Base-by-base conservation (phyloP, 2,797 vertebrate genomes). In the Betta splendens region DNA sequence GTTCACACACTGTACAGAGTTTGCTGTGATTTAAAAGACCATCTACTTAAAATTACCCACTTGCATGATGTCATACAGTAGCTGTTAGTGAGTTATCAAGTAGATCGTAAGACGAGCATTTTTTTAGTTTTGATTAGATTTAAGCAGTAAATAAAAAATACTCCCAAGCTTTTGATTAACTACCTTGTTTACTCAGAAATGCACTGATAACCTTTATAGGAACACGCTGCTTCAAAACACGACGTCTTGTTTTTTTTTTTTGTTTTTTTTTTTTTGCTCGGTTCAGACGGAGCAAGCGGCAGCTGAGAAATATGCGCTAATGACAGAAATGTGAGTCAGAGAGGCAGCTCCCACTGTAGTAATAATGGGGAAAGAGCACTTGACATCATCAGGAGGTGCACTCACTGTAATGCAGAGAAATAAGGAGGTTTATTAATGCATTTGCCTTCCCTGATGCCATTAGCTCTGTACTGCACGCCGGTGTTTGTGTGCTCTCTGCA, bases 401-500 rank as follows among this genome's bases (percentile, higher is more conserved):
- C 11, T 65, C 16, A 15, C 54, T 39, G 12, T 35, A 32, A 42
- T 26, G 20, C 5, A 9, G 33, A 36, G 12, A 42, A 56, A 46
- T 0, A 7, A 18, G 23, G 5, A 7, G 2, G 18, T 55, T 45
- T 12, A 46, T 38, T 40, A 20, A 18, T 26, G 9, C 11, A n/a
- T 42, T 49, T 44, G 6, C 17, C 39, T 22, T 38, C 32, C 35
- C 21, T 60, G 28, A 37, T 26, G 12, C 17, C 3, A 15, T 45
- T 2, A 5, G 9, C 35, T 28, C 3, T 22, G 8, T 31, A 17
- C 11, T 45, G 15, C 1, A 7, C 29, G 23, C 3, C 0, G 9
- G 15, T 63, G 13, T 52, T 50, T 70, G 3, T 55, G 37, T 45
- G 18, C 15, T 47, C 31, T 45, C 22, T 33, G 4, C 73, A 96